These are phyloP conservation scores for Drepana arcuata DNA, from an alignment of 1,140 invertebrate genomes.

Conservation along the genomic window DNA sequence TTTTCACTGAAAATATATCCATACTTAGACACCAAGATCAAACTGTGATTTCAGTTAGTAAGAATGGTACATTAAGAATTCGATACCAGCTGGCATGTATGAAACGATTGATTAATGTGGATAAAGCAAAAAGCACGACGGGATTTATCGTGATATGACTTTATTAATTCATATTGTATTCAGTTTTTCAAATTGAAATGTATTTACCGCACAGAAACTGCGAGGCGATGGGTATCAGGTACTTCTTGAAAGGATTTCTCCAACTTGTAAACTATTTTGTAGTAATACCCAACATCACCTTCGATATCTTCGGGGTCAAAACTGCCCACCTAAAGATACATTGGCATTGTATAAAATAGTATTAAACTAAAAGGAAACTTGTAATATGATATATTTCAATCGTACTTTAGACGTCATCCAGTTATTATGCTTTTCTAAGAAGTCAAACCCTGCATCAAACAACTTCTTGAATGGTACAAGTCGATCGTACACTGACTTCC, in stretches of 20 bases:
- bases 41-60: too few relatives aligned
- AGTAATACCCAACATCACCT: conserved; percentile 83
- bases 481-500: conserved; percentile 82
- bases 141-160: too few relatives aligned
- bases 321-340: conserved; percentile 79
- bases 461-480: conserved; percentile 89
- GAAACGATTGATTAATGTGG: too few relatives aligned
- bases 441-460: conserved; percentile 90
- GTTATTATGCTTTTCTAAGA: conserved; percentile 84
- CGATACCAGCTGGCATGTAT: too few relatives aligned
- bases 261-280: conserved; percentile 88
- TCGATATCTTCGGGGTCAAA: conserved; percentile 93
- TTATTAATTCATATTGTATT: too few relatives aligned
- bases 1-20: conserved; percentile 63
- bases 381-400: conserved; percentile 3
- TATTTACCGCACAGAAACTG: conserved; percentile 75
- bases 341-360: too few relatives aligned
- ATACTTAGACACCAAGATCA: too few relatives aligned
- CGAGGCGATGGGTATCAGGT: conserved; percentile 77
- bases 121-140: too few relatives aligned
- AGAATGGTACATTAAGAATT: too few relatives aligned
- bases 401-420: conserved; percentile 87
- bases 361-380: too few relatives aligned
- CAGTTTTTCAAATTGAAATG: too few relatives aligned
- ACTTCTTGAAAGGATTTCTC: conserved; percentile 88